Conservation (phyloP, 2,113 vertebrate species). For the Microtus pennsylvanicus region DNA sequence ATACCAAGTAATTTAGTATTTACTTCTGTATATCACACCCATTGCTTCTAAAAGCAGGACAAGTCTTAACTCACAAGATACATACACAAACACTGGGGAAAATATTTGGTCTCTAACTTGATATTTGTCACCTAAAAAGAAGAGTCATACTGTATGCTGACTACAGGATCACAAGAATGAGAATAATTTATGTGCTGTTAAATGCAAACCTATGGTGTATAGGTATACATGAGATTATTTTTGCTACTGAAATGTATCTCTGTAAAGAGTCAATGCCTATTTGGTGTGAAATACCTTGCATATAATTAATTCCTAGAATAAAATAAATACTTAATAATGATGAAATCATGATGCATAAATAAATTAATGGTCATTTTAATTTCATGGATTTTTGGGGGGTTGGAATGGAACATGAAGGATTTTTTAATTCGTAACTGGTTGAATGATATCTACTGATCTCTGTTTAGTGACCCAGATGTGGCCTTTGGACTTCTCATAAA, state of each 20-base stretch:
- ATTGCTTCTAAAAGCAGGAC: neutral
- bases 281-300: neutral
- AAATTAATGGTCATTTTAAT: neutral
- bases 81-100: neutral
- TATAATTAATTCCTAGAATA: neutral
- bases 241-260: neutral
- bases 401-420: neutral
- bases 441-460: neutral
- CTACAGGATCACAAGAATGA: neutral
- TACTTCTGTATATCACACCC: neutral
- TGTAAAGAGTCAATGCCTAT: neutral
- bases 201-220: neutral
- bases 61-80: neutral
- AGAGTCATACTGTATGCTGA: neutral
- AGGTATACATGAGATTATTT: neutral
- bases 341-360: neutral
- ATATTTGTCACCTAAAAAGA: neutral
- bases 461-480: constrained; percentile 22
- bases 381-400: neutral
- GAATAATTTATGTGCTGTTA: neutral
- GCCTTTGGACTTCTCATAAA: constrained; percentile 54
- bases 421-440: neutral
- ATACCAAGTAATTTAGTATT: neutral
- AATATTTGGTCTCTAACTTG: neutral
- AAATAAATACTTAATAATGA: constrained; percentile 14